Percentiles rank a stretch among this genome's conserved stretches.
Conservation (phyloP, 2,888 invertebrate species). For the Anarsia innoxiella region DNA sequence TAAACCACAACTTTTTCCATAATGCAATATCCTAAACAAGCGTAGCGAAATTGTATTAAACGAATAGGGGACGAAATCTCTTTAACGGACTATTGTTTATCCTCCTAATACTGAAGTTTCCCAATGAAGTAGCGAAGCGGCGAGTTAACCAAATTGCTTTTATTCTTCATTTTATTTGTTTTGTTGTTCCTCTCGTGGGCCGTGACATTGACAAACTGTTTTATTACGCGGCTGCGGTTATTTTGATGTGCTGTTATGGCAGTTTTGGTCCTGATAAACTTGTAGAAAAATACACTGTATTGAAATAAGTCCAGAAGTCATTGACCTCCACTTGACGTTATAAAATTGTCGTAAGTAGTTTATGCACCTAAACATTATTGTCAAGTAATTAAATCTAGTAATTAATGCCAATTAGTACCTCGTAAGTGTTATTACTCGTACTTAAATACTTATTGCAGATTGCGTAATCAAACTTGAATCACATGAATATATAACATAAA, state of each 20-base stretch:
- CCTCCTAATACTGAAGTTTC: constrained; percentile 27
- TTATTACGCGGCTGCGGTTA: constrained; percentile 26
- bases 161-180: constrained; percentile 35
- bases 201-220: constrained; percentile 30
- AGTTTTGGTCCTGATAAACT: constrained; percentile 8
- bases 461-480: no score
- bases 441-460: no score
- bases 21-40: constrained; percentile 27
- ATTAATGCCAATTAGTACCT: no score
- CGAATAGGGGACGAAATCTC: constrained; percentile 21
- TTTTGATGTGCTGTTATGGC: constrained; percentile 11
- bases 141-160: constrained; percentile 41
- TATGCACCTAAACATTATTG: no score
- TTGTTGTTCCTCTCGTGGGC: constrained; percentile 26
- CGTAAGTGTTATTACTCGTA: no score
- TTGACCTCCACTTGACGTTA: no score
- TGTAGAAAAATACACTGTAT: not conserved
- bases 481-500: no score
- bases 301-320: no score
- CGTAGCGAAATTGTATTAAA: constrained; percentile 27
- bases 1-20: constrained; percentile 18
- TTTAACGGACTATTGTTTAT: constrained; percentile 24
- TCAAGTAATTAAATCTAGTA: no score
- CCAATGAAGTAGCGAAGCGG: constrained; percentile 30
- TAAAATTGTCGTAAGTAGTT: no score